These are phyloP conservation scores for Bombus soroeensis DNA, from an alignment of 1,140 invertebrate species.

Conservation along the genomic window DNA sequence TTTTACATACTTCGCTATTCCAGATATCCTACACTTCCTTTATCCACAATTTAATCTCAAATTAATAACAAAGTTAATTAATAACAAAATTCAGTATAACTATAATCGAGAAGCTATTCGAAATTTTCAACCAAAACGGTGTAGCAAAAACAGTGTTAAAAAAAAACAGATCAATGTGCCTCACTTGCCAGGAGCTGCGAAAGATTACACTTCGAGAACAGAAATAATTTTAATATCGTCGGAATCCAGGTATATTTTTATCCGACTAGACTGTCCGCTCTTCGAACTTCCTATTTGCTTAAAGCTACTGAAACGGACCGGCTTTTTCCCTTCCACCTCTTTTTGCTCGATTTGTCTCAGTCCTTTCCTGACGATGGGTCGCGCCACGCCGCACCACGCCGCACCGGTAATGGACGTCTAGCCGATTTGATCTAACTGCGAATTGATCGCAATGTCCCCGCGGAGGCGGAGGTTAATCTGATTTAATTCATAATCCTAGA, in stretches of 20 bases:
- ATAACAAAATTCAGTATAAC: too few species aligned
- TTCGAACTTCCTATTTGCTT: conserved; percentile 18
- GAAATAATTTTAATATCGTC: conserved; percentile 29
- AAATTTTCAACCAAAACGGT: background rate
- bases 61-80: too few species aligned
- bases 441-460: conserved; percentile 37
- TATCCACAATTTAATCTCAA: too few species aligned
- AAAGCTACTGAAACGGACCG: conserved; percentile 32
- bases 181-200: background rate
- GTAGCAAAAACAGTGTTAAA: background rate
- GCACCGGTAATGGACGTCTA: conserved; percentile 32
- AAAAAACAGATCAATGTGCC: background rate
- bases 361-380: background rate
- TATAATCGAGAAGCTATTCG: background rate
- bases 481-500: conserved; percentile 31
- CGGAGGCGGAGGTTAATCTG: conserved; percentile 19
- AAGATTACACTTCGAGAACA: background rate
- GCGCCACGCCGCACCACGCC: too few species aligned
- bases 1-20: too few species aligned
- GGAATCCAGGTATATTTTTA: background rate
- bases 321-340: background rate
- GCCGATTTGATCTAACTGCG: conserved; percentile 41
- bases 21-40: too few species aligned
- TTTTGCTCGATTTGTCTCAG: background rate
- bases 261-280: background rate